Evolutionary conservation across 92 coral and sea anemone species (phyloP), one percentile per base, ranked within the genome.

Genomic region (Phenganax subtilis): DNA sequence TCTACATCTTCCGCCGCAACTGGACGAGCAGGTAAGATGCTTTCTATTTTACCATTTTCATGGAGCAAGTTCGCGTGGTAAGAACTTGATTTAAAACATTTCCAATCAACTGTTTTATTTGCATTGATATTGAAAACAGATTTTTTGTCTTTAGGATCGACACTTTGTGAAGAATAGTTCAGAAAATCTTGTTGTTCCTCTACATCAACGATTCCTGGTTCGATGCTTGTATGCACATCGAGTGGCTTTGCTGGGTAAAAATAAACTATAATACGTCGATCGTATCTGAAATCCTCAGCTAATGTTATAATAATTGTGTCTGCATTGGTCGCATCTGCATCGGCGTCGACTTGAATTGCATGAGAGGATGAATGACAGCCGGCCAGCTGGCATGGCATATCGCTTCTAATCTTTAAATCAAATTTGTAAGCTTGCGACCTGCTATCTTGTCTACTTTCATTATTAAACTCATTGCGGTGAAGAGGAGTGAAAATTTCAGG

Each of bases 291-390:
- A 7, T 92, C 88, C 61, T 96, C 99, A 9, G 96, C 99, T 29
- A 92, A 90, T 8, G 99, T 90, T 4, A 96, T 90, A 76, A 92
- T 90, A 62, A 96, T 88, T 7, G 90, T 87, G 12, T 97, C 91
- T 0, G 99, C 99, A 82, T 85, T 90, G 12, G 85, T 89, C 6
- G 99, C 99, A 27, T 90, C 82, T 11, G 91, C 87, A 51, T 96
- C 99, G 0, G 99, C 99, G 53, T 96, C 99, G 14, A 96, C 99
- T 83, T 89, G 97, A 31, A 96, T 96, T 9, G 99, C 97, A 78
- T 96, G 99, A 28, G 99, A 90, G 30, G 86, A 89, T 57, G 99
- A 96, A 14, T 90, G 86, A 83, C 99, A 96, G 4, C 99, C 99
- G 31, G 99, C 99, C 65, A 96, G 88, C 30, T 92, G 87, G 70